phyloP scores from a whole-genome alignment of 2,888 invertebrate genomes.

The Latheticus oryzae region DNA sequence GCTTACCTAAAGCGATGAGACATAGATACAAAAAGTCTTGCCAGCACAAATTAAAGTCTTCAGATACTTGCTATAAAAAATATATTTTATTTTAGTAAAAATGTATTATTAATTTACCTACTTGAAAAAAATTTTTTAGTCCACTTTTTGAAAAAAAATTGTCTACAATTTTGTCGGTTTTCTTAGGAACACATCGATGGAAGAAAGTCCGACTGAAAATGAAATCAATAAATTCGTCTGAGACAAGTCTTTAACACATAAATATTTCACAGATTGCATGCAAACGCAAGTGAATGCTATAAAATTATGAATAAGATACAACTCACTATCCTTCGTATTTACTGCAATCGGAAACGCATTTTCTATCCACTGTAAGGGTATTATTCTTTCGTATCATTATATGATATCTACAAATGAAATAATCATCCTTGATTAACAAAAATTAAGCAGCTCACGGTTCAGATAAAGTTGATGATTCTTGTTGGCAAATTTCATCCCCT shows the following conservation, averaged over 20 bases:
- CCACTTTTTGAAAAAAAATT: constrained; percentile 67
- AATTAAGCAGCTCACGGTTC: constrained; percentile 57
- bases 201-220: constrained; percentile 66
- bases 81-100: constrained; percentile 3
- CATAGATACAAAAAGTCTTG: constrained; percentile 71
- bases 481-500: constrained; percentile 64
- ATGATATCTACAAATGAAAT: constrained; percentile 50
- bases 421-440: constrained; percentile 17
- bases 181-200: constrained; percentile 69
- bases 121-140: constrained; percentile 67
- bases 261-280: constrained; percentile 33
- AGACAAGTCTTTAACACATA: constrained; percentile 11
- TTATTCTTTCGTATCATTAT: constrained; percentile 44
- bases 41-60: constrained; percentile 72
- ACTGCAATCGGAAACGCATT: constrained; percentile 61
- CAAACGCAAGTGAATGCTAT: constrained; percentile 17
- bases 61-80: constrained; percentile 68
- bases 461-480: constrained; percentile 61
- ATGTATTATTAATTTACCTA: constrained; percentile 50
- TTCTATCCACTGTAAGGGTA: constrained; percentile 52
- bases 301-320: constrained; percentile 22
- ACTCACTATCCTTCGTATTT: constrained; percentile 56
- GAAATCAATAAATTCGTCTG: constrained; percentile 17
- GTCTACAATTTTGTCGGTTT: constrained; percentile 61
- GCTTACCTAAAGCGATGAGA: constrained; percentile 71